These are phyloP conservation scores for Lepisosteus osseus DNA, from an alignment of 2,113 vertebrate species.

Conservation along the genomic window DNA sequence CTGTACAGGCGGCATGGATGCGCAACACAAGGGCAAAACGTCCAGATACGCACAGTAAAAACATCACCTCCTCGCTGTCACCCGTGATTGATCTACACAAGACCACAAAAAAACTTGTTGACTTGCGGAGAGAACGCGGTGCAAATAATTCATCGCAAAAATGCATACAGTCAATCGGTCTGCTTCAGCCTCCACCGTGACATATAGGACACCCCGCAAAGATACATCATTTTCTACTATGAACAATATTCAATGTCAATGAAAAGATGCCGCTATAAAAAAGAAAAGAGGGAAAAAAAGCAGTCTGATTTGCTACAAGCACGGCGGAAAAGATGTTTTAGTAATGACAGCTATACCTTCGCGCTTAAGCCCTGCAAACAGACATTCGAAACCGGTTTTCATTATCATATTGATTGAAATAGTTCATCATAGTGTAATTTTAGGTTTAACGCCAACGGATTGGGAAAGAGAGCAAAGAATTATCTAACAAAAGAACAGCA, in stretches of 20 bases:
- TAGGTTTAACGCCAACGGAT: conserved; percentile 83
- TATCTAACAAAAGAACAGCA: conserved; percentile 93
- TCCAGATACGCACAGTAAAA: conserved; percentile 86
- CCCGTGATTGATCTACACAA: conserved; percentile 88
- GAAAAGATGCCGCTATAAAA: conserved; percentile 62
- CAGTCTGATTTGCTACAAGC: conserved; percentile 37
- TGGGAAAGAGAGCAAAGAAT: conserved; percentile 86
- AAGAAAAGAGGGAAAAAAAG: conserved; percentile 47
- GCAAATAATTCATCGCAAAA: conserved; percentile 84
- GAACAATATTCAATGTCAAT: conserved; percentile 79
- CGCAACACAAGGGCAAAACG: conserved; percentile 78
- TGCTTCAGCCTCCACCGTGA: conserved; percentile 72
- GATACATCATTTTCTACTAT: conserved; percentile 81
- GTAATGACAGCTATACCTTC: conserved; percentile 52
- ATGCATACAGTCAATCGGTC: conserved; percentile 70
- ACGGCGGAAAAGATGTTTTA: conserved; percentile 61
- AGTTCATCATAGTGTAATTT: conserved; percentile 94
- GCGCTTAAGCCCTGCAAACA: conserved; percentile 66
- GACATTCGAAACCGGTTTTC: conserved; percentile 79
- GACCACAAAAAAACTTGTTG: conserved; percentile 80
- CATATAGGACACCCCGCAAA: conserved; percentile 75
- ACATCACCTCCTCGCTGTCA: conserved; percentile 77
- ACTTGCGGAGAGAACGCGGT: conserved; percentile 78
- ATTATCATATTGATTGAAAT: conserved; percentile 99
- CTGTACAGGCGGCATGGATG: conserved; percentile 81